phyloP scores from a whole-genome alignment of 2,797 vertebrate genomes.

The Luscinia luscinia region DNA sequence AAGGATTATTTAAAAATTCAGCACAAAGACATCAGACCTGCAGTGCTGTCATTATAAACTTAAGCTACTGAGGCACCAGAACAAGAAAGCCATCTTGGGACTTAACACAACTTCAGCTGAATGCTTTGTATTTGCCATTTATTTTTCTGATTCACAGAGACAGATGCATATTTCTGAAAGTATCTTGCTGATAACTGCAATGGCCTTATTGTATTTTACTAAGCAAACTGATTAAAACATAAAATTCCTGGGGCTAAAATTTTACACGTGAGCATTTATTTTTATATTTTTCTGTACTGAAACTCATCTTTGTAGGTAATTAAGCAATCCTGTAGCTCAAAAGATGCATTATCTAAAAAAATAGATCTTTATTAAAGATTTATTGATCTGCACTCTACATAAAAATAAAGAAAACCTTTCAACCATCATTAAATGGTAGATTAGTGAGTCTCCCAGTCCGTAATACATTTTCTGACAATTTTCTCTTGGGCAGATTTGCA shows the following conservation, averaged over 20 bases:
- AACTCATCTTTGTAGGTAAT: conserved; percentile 23
- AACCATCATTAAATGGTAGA: neutral
- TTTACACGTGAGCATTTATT: conserved; percentile 30
- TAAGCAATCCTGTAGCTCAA: conserved; percentile 18
- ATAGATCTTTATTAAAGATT: conserved; percentile 57
- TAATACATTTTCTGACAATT: neutral
- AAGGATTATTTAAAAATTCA: conserved; percentile 48
- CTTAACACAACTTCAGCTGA: conserved; percentile 58
- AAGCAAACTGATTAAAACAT: conserved; percentile 83
- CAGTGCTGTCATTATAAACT: conserved; percentile 49
- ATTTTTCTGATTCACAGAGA: conserved; percentile 69
- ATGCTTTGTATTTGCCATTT: conserved; percentile 63
- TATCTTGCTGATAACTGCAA: conserved; percentile 81
- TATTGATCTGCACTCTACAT: neutral
- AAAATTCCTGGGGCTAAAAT: conserved; percentile 48
- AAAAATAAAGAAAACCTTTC: conserved; percentile 43
- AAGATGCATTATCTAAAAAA: conserved; percentile 27
- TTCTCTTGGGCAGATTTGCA: neutral
- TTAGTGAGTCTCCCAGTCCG: neutral
- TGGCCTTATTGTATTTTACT: conserved; percentile 83
- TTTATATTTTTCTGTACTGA: neutral
- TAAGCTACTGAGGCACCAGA: conserved; percentile 66
- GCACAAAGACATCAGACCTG: conserved; percentile 44
- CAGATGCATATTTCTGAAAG: conserved; percentile 82
- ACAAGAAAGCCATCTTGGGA: conserved; percentile 64